Percentiles rank a stretch among this genome's conserved stretches.
These are phyloP conservation scores for Adelosebastes latens DNA, from an alignment of 2,797 vertebrate genomes.

Conservation along the genomic window DNA sequence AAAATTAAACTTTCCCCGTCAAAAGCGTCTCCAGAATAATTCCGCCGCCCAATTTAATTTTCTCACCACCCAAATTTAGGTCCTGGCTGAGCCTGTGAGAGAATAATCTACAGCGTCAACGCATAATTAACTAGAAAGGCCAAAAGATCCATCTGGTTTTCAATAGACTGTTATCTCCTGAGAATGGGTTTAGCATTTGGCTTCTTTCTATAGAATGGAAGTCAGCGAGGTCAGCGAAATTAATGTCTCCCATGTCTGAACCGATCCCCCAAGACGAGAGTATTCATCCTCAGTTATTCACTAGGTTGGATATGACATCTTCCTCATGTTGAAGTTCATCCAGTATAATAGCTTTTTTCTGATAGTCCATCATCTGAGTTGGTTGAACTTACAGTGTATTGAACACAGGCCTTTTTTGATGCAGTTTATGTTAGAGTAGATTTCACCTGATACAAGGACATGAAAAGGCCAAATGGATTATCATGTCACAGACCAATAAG, in stretches of 20 bases:
- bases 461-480: not conserved
- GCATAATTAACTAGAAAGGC: constrained; percentile 69
- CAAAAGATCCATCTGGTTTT: constrained; percentile 64
- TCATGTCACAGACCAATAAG: no score
- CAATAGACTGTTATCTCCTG: constrained; percentile 61
- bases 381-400: not conserved
- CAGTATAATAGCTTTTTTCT: not conserved
- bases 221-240: constrained; percentile 48
- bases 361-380: not conserved
- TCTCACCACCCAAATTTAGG: constrained; percentile 16
- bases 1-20: constrained; percentile 21
- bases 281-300: constrained; percentile 25
- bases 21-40: constrained; percentile 19
- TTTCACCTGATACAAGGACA: not conserved
- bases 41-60: constrained; percentile 39
- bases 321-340: constrained; percentile 10
- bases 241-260: constrained; percentile 57
- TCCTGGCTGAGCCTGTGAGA: constrained; percentile 18
- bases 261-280: not conserved
- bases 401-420: not conserved
- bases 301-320: constrained; percentile 23
- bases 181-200: constrained; percentile 27
- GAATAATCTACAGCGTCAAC: constrained; percentile 50
- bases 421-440: not conserved
- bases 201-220: constrained; percentile 43